Evolutionary conservation across 2,888 invertebrate species (phyloP), one percentile per base, ranked within the genome.

Genomic region (Strigamia transsilvanica): DNA sequence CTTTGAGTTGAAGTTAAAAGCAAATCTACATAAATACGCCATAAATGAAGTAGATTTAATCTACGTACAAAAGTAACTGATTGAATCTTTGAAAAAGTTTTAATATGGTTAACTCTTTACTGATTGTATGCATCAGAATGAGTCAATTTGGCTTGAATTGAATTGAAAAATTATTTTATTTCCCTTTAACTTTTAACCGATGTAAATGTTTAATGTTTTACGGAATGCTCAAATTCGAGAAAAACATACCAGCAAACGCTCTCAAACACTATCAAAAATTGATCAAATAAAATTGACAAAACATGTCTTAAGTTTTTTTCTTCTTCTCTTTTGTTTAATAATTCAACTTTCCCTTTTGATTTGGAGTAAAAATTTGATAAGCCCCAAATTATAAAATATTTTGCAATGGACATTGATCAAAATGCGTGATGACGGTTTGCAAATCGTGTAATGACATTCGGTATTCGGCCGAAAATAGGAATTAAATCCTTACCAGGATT

Each of bases 181-280:
- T 4, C n/a, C n/a, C 4, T 23, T 66, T 66, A 12, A 27, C 66
- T 66, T 66, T 66, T 66, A 66, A 66, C 27, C 0, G 15, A 66
- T 13, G 27, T 66, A 27, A 23, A 66, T 66, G 3, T 66, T 66
- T 66, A 9, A 66, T 66, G 21, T 27, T 13, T 15, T 7, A 66
- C 23, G 10, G n/a, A n/a, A 51, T n/a, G 4, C 51, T 13, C 51
- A 51, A n/a, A 13, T 51, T 51, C 13, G 2, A n/a, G n/a, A 61
- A 61, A 61, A 61, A 61, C 4, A 61, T 5, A 61, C 21, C 23
- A 61, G 61, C 61, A 61, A 61, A 66, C 12, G 27, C 66, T 66
- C 27, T 66, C 66, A 66, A 66, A 66, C 66, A 13, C 9, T 66
- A 15, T 66, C 66, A 66, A 66, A 15, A 27, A 27, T 66, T 66